Conservation (phyloP, 30 jellyfish, hydroid and myxozoan species). For the Rhopilema esculentum region DNA sequence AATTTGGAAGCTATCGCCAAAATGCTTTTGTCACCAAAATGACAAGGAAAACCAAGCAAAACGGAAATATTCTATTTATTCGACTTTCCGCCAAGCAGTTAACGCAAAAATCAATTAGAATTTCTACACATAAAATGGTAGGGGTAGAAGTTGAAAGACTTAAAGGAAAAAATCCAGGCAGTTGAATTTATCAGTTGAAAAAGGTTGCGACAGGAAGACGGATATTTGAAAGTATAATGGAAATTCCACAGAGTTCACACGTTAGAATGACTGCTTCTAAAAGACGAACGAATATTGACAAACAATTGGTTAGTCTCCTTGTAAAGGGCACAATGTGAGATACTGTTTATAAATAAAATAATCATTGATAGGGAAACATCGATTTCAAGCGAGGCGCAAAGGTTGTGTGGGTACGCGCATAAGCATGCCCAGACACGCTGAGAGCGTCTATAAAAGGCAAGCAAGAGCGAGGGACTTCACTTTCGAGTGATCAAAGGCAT, state of each 20-base stretch:
- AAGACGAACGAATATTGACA: background rate
- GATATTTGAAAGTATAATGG: no score
- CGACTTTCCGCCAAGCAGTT: no score
- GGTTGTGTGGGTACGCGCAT: constrained; percentile 5
- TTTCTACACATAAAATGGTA: no score
- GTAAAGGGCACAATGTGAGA: background rate
- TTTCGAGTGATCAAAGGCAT: background rate
- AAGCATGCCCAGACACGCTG: constrained; percentile 9
- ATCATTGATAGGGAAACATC: background rate
- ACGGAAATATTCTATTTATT: no score
- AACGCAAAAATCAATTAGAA: no score
- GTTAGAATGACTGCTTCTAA: background rate
- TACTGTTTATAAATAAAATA: constrained; percentile 3
- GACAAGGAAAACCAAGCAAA: no score
- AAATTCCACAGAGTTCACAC: background rate
- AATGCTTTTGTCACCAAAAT: no score
- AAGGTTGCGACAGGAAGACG: no score
- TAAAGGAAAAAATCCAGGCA: no score
- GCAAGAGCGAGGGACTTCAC: background rate
- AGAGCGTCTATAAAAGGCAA: background rate
- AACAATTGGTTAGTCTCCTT: background rate
- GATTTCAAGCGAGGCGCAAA: background rate
- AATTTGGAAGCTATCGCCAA: no score
- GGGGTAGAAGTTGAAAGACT: no score
- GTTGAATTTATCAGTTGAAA: no score